A percentile compares a stretch with the other conserved stretches of the same genome.
Evolutionary conservation across 2,888 invertebrate genomes (phyloP).

Genomic region (Dolomedes plantarius): DNA sequence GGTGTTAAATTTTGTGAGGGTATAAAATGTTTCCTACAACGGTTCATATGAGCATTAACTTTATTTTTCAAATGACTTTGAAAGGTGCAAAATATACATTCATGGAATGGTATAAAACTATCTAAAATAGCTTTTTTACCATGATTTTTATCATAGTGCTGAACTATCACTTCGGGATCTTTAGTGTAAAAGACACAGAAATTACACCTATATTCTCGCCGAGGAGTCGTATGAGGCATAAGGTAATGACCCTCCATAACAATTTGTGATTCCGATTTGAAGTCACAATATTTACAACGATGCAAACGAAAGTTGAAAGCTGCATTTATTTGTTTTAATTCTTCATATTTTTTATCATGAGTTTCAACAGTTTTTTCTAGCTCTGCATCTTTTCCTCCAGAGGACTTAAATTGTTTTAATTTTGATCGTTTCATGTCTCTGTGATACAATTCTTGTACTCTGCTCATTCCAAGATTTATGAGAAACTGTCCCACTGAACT

Average conservation of each 20-base stretch:
- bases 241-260: conserved; percentile 92
- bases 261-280: conserved; percentile 89
- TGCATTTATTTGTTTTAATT: conserved; percentile 89
- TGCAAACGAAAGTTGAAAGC: conserved; percentile 85
- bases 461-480: conserved; percentile 91
- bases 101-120: conserved; percentile 89
- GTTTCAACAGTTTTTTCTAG: conserved; percentile 87
- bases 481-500: conserved; percentile 87
- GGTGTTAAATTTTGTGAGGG: conserved; percentile 89
- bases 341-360: conserved; percentile 83
- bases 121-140: conserved; percentile 89
- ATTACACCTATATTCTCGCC: conserved; percentile 81
- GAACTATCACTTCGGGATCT: conserved; percentile 87
- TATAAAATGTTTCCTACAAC: conserved; percentile 92
- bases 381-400: conserved; percentile 82
- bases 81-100: conserved; percentile 94
- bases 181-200: conserved; percentile 88
- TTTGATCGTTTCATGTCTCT: conserved; percentile 92
- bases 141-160: conserved; percentile 94
- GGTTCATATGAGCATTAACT: conserved; percentile 89
- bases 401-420: conserved; percentile 83
- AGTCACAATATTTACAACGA: conserved; percentile 91
- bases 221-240: conserved; percentile 89
- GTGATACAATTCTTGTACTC: conserved; percentile 95
- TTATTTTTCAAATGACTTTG: conserved; percentile 95